Base-by-base conservation (phyloP, 1,140 invertebrate species). In the Drosophila ficusphila region DNA sequence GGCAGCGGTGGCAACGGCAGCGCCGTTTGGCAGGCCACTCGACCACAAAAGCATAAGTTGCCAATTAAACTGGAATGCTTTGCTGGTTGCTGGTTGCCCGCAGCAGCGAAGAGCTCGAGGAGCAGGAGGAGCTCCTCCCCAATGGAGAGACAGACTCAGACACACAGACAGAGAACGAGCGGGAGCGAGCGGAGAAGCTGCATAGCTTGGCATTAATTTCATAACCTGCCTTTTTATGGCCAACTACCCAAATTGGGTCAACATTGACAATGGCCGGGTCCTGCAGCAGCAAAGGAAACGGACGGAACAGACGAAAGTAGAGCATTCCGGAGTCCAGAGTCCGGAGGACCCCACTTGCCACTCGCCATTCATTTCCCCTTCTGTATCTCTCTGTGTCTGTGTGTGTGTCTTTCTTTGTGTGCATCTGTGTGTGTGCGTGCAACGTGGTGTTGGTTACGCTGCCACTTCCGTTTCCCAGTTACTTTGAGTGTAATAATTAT, bases 21-120 rank as follows among this genome's bases (percentile, higher is more conserved):
- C 29, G 39, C 8, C 53, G 54, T 57, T 57, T 57, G 39, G 56
- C 25, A 36, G 56, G 46, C 42, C 72, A 79, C 76, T 85, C 67
- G 82, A 89, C 82, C 69, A 88, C 77, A 88, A 89, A 88, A 88
- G 82, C 82, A 88, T 88, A 88, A 88, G 82, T 88, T 88, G 82
- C 82, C 82, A 88, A 88, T 88, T 88, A 88, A 88, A 88, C 77
- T 86, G 54, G 77, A 88, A 86, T 86, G 82, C 82, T 88, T 67
- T 81, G 82, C 82, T 75, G 39, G 52, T n/a, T n/a, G n/a, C n/a
- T n/a, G 47, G 52, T 56, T 47, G 74, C 76, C 67, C 41, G 36
- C 36, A 27, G 57, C 38, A 38, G 44, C 46, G 33, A 25, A 14
- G 41, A 44, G n/a, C n/a, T n/a, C n/a, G n/a, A n/a, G 51, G 21